phyloP scores from a whole-genome alignment of 2,888 invertebrate genomes.

The Drosophila barbarae region DNA sequence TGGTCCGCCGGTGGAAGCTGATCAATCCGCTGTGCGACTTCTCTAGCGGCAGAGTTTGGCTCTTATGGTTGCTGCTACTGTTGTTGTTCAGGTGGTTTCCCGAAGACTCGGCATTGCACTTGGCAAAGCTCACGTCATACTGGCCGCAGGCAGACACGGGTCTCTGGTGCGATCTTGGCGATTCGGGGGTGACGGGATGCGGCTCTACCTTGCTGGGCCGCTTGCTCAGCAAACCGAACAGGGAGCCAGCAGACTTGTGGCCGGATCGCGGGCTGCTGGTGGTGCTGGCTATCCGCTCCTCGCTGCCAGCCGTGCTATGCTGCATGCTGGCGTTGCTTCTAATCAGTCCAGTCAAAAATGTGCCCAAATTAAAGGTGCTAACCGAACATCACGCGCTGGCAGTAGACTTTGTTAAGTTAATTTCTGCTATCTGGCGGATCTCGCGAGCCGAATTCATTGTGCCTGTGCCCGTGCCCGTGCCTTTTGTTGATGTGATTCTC shows the following conservation, averaged over 20 bases:
- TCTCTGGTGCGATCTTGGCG: conserved; percentile 49
- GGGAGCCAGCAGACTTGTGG: conserved; percentile 64
- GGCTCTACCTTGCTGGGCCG: conserved; percentile 80
- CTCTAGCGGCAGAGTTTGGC: conserved; percentile 71
- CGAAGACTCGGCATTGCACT: conserved; percentile 57
- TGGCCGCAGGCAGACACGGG: conserved; percentile 56
- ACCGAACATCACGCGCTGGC: conserved; percentile 14
- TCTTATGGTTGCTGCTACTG: conserved; percentile 56
- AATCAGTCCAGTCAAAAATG: conserved; percentile 8
- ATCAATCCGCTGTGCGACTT: conserved; percentile 73
- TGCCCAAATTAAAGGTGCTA: conserved; percentile 10
- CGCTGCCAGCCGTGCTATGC: conserved; percentile 60
- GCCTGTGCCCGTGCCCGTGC: conserved; percentile 26
- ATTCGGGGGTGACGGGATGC: conserved; percentile 72
- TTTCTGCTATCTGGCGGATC: conserved; percentile 45
- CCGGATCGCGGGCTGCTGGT: conserved; percentile 59
- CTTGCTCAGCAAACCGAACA: conserved; percentile 76
- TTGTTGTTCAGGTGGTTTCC: conserved; percentile 34
- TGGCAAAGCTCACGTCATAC: conserved; percentile 77
- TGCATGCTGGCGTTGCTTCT: conserved; percentile 51
- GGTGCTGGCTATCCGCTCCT: conserved; percentile 74
- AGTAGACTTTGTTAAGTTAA: conserved; percentile 32
- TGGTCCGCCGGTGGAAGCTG: conserved; percentile 73
- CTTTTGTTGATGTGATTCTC: conserved; percentile 21
- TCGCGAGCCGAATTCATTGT: conserved; percentile 26